Base-by-base conservation (phyloP, 2,797 vertebrate genomes). In the Echeneis naucrates region DNA sequence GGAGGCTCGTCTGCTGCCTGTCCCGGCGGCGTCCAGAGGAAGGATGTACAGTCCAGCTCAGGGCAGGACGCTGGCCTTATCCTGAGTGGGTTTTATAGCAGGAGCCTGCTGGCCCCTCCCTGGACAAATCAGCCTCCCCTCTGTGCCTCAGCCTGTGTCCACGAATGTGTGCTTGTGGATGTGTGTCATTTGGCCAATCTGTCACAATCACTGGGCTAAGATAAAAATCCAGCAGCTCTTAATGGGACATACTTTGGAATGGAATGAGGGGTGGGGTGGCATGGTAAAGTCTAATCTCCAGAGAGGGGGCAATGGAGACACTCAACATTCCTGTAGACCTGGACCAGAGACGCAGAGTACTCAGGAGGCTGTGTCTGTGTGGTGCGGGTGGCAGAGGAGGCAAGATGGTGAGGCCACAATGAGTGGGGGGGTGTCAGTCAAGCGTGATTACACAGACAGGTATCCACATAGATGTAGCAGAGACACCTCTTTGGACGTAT, bases 161-260 rank as follows among this genome's bases (percentile, higher is more conserved):
- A 61, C 58, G 11, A 70, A 61, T 77, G 83, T 88, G 86, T 80
- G 78, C 71, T 62, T 83, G 85, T 87, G 83, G 77, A 75, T 87
- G 85, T 86, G 82, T 92, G 85, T 90, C 89, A 87, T 90, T 89
- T 87, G 83, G 81, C 79, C 84, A 91, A 92, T 94, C 92, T 90
- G 86, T 94, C 91, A 91, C 91, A 93, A 93, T 92, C 92, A 85
- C 88, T 56, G 0, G 87, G 92, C 92, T 93, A 91, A 93, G 92
- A 93, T 92, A 92, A 93, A 92, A 92, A 93, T 91, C 91, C 80
- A 6, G 75, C 85, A 83, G 87, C 92, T 93, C 90, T 92, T 88
- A 83, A 85, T 78, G 19, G 88, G 86, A 72, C 80, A 90, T 88
- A 90, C 90, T 92, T 87, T 89, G 88, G 85, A 92, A 85, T 87